Evolutionary conservation across 2,797 vertebrate genomes (phyloP).

Genomic region (Myotis vivesi): DNA sequence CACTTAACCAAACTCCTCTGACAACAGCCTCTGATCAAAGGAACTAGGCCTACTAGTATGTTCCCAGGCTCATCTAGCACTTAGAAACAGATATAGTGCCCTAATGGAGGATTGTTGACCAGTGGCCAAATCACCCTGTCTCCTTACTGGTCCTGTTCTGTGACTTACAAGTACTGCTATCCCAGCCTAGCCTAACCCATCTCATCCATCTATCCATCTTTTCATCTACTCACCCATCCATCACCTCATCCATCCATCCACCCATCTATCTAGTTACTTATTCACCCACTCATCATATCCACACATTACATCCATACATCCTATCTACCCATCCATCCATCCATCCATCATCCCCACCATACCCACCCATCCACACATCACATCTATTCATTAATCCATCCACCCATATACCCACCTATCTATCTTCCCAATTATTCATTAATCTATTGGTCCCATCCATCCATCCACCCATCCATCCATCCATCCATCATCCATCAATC

Average conservation of each 20-base stretch:
- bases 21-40: neutral
- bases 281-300: neutral
- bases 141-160: neutral
- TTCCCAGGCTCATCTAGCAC: neutral
- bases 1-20: neutral
- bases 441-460: neutral
- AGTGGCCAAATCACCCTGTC: neutral
- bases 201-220: neutral
- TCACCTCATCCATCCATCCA: neutral
- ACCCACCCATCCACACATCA: neutral
- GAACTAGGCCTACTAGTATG: neutral
- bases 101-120: neutral
- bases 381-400: neutral
- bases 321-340: neutral
- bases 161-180: neutral
- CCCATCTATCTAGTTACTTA: neutral
- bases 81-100: neutral
- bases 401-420: neutral
- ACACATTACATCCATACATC: neutral
- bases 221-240: neutral
- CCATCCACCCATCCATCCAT: neutral
- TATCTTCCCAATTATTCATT: neutral
- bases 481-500: neutral
- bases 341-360: neutral
- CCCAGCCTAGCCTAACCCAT: neutral